These are phyloP conservation scores for Nebria salina DNA, from an alignment of 2,888 invertebrate species.

Conservation along the genomic window DNA sequence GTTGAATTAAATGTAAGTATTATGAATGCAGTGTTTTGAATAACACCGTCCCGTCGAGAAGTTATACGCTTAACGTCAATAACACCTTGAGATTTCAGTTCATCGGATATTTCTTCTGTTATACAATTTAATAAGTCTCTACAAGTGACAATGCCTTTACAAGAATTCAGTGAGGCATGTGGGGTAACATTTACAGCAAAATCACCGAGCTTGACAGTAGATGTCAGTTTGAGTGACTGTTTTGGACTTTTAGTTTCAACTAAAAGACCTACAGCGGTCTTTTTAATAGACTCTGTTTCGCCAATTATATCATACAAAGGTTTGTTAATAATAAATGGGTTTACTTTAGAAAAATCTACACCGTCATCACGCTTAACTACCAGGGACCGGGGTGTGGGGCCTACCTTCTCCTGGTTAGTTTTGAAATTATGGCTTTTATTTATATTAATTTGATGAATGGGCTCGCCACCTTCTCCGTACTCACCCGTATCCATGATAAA, in stretches of 20 bases:
- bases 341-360: background rate
- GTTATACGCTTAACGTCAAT: slow-evolving; percentile 46
- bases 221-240: slow-evolving; percentile 23
- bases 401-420: background rate
- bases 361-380: slow-evolving; percentile 19
- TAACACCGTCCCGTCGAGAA: slow-evolving; percentile 21
- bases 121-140: slow-evolving; percentile 49
- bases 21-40: slow-evolving; percentile 43
- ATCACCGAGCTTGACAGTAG: background rate
- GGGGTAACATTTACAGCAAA: background rate
- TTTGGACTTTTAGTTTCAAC: background rate
- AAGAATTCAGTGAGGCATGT: slow-evolving; percentile 34
- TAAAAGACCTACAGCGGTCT: slow-evolving; percentile 5
- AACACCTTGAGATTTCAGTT: slow-evolving; percentile 45
- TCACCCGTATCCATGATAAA: no score
- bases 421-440: background rate
- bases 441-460: no score
- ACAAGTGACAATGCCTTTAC: slow-evolving; percentile 48
- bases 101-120: slow-evolving; percentile 44
- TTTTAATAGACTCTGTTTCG: background rate
- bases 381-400: background rate
- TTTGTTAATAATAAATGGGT: background rate
- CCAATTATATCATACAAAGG: background rate
- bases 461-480: no score
- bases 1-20: slow-evolving; percentile 50